A percentile compares a stretch with the other conserved stretches of the same genome.
These are phyloP conservation scores for Galeruca laticollis DNA, from an alignment of 2,888 invertebrate genomes.

Conservation along the genomic window DNA sequence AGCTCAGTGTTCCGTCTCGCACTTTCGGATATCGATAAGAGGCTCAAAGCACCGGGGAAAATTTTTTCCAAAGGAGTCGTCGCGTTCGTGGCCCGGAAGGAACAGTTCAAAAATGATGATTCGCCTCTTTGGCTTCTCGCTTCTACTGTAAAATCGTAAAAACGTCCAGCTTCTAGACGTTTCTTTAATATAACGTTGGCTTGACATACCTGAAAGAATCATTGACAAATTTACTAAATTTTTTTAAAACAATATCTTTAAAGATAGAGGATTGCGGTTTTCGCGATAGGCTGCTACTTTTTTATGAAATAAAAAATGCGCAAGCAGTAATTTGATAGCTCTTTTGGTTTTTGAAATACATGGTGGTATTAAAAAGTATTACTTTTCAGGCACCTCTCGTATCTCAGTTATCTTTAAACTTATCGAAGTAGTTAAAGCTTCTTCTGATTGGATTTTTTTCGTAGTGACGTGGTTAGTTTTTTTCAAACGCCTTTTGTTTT, in stretches of 20 bases:
- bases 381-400: too few relatives aligned
- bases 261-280: too few relatives aligned
- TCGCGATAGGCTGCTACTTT: too few relatives aligned
- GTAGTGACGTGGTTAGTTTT: too few relatives aligned
- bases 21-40: slow-evolving; percentile 60
- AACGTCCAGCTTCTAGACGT: slow-evolving; percentile 82
- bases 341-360: too few relatives aligned
- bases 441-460: too few relatives aligned
- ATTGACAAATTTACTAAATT: background rate
- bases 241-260: background rate
- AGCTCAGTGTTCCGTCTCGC: slow-evolving; percentile 79
- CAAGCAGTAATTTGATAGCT: too few relatives aligned
- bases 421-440: too few relatives aligned
- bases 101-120: slow-evolving; percentile 69
- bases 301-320: too few relatives aligned
- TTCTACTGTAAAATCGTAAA: slow-evolving; percentile 82
- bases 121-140: slow-evolving; percentile 79
- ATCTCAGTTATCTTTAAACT: too few relatives aligned
- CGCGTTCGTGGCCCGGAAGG: slow-evolving; percentile 82
- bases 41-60: slow-evolving; percentile 78
- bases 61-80: slow-evolving; percentile 86
- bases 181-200: slow-evolving; percentile 86
- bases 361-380: too few relatives aligned
- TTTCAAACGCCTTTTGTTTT: too few relatives aligned
- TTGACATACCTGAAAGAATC: slow-evolving; percentile 74